A percentile compares a stretch with the other conserved stretches of the same genome.
Conservation (phyloP, 2,888 invertebrate species). For the Epistrophe grossulariae region DNA sequence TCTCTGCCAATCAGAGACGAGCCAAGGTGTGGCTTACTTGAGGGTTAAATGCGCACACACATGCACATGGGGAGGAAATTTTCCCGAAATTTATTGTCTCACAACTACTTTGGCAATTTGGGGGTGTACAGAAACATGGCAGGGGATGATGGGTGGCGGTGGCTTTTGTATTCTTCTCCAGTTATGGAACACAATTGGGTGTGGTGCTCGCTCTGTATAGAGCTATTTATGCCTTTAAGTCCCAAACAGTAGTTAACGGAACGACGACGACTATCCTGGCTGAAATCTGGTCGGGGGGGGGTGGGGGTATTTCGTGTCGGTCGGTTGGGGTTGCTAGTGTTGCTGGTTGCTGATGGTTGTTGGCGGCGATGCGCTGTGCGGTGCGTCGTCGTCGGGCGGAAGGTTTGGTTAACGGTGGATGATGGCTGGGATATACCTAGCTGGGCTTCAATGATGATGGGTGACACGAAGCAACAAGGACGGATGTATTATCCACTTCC, state of each 20-base stretch:
- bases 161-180: constrained; percentile 31
- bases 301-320: constrained; percentile 2
- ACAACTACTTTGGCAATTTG: constrained; percentile 57
- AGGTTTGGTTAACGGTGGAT: constrained; percentile 75
- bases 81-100: constrained; percentile 71
- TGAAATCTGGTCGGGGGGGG: no score
- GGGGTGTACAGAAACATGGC: constrained; percentile 56
- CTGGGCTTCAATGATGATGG: constrained; percentile 78
- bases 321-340: constrained; percentile 12
- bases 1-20: constrained; percentile 82
- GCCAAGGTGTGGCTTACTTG: constrained; percentile 81
- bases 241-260: constrained; percentile 70
- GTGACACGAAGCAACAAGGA: constrained; percentile 85
- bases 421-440: constrained; percentile 67
- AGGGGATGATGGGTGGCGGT: constrained; percentile 35
- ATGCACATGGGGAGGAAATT: constrained; percentile 68
- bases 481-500: constrained; percentile 85
- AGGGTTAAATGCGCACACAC: constrained; percentile 77
- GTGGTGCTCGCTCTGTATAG: constrained; percentile 69
- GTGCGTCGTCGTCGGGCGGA: constrained; percentile 64
- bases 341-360: background rate
- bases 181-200: constrained; percentile 70
- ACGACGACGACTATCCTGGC: constrained; percentile 34
- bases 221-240: constrained; percentile 73
- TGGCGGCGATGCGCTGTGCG: constrained; percentile 28